Evolutionary conservation across 2,113 vertebrate genomes (phyloP).

Genomic region (Sapayoa aenigma): DNA sequence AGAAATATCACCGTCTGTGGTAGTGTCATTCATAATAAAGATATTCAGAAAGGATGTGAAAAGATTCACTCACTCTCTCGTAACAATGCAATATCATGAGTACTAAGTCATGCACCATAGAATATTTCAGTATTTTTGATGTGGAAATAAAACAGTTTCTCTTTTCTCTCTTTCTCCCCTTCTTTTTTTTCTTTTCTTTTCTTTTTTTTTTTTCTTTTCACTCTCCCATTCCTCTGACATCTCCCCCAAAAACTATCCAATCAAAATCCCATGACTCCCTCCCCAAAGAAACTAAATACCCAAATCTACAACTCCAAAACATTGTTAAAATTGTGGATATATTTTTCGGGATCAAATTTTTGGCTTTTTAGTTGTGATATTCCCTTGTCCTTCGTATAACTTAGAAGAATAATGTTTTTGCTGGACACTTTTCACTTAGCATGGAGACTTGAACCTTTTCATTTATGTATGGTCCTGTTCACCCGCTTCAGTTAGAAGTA

Average conservation of each 20-base stretch:
- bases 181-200: accelerated
- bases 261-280: too few relatives aligned
- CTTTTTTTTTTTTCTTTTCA: not conserved
- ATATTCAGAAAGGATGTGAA: not conserved
- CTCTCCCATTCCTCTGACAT: not conserved
- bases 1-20: slow-evolving; percentile 49
- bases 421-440: not conserved
- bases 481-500: not conserved
- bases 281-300: accelerated
- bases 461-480: not conserved
- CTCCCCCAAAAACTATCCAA: not conserved
- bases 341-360: not conserved
- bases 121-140: not conserved
- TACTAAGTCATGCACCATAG: not conserved
- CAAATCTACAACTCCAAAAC: not conserved
- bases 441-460: not conserved
- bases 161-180: accelerated
- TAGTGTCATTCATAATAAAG: not conserved
- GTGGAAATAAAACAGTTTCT: not conserved
- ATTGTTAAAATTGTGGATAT: not conserved
- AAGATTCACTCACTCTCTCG: not conserved
- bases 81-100: not conserved
- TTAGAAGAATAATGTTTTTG: not conserved
- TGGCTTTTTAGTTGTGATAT: not conserved
- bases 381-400: not conserved